phyloP scores from a whole-genome alignment of 2,113 vertebrate species.

The Spilogale gracilis region DNA sequence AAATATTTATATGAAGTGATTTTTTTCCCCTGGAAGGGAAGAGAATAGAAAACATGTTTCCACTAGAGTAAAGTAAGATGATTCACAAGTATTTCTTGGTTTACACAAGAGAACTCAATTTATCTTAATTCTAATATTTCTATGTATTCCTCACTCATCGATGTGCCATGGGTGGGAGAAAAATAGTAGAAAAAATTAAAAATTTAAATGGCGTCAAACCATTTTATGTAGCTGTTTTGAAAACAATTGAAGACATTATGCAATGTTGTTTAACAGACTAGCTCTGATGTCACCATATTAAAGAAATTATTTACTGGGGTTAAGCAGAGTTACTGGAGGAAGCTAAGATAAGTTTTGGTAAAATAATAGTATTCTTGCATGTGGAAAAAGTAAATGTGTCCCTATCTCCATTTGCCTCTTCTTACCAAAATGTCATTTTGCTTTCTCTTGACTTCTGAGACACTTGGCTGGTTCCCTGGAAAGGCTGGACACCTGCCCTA shows the following conservation, averaged over 20 bases:
- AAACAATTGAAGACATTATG: background rate
- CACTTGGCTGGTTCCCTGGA: background rate
- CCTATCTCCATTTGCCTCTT: too few species aligned
- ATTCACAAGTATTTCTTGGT: background rate
- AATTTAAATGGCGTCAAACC: background rate
- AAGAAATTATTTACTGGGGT: background rate
- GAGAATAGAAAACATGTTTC: background rate
- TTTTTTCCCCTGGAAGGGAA: slow-evolving; percentile 12
- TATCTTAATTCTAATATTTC: slow-evolving; percentile 18
- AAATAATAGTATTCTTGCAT: background rate
- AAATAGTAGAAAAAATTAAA: background rate
- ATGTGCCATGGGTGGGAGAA: background rate
- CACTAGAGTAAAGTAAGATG: background rate
- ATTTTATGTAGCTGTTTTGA: background rate
- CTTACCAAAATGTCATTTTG: background rate
- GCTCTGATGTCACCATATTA: background rate
- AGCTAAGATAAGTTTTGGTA: background rate
- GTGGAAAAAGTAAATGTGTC: background rate
- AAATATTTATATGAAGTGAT: slow-evolving; percentile 41
- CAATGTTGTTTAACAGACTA: background rate
- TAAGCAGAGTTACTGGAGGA: background rate
- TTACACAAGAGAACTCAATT: background rate
- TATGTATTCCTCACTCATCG: accelerated
- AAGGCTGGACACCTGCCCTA: background rate
- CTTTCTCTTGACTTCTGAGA: slow-evolving; percentile 18